Evolutionary conservation across 2,113 vertebrate genomes (phyloP), one percentile per base, ranked within the genome.

Genomic region (Phoxinus phoxinus): DNA sequence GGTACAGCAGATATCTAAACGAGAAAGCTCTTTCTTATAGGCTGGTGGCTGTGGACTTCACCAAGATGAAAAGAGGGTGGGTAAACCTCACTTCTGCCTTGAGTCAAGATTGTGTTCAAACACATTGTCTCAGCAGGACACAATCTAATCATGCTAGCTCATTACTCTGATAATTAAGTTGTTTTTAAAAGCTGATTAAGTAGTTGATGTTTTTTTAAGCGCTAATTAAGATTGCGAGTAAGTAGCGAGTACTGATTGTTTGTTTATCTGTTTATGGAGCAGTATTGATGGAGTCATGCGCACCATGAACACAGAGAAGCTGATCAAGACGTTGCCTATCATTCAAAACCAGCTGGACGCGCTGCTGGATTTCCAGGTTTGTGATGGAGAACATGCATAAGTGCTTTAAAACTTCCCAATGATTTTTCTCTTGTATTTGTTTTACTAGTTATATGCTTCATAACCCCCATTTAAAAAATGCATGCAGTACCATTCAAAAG

Each of bases 21-120:
- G 97, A 99, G 94, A 99, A 98, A 93, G 98, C 97, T 86, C 96
- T 98, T 90, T 96, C 97, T 9, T 99, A 97, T 89, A 95, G 97
- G 89, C 95, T 97, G 90, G 96, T 98, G 86, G 95, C 96, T 75
- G 96, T 96, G 90, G 98, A 99, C 93, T 97, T 99, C 94, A 98
- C 97, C 93, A 98, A 99, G 95, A 96, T 96, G 96, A 99, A 97
- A 92, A 95, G 96, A 90, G 97, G 97, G 97, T 99, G 89, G 78
- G 37, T 86, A 67, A 41, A 56, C n/a, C 25, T 79, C 51, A 56
- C 41, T 35, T 37, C 32, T 30, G 80, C 9, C 53, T 81, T 6
- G 7, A 63, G 27, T 74, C 73, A 56, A 53, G 79, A 21, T 63
- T 59, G n/a, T 21, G 19, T 69, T 81, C 56, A 25, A 35, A 69